Base-by-base conservation (phyloP, 2,797 vertebrate species). In the Gadopsis bispinosus region DNA sequence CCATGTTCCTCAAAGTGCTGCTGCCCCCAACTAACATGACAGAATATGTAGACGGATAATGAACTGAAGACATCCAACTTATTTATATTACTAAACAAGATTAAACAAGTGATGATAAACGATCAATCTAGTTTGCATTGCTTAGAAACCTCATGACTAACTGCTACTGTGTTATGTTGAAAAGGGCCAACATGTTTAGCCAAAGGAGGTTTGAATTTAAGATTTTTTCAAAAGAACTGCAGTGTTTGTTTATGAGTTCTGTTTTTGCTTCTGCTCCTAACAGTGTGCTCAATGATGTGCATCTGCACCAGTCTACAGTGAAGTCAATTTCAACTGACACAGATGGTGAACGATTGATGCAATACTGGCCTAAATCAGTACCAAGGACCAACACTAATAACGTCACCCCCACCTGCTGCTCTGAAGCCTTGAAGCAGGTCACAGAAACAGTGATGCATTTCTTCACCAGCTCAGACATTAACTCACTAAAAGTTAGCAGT, bases 371-470 rank as follows among this genome's bases (percentile, higher is more conserved):
- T 55, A 17, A 61, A 74, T 73, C 4, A 45, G 10, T 16, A 53
- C 20, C 22, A 33, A 19, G 29, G 4, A 67, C 19, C 6, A 11
- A 55, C 55, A 48, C 31, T 51, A 45, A 66, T 56, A 26, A 73
- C 70, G 31, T 20, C 48, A 22, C n/a, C 16, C 7, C 7, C 4
- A 33, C 31, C 0, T 76, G 60, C 64, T 51, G 20, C 31, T 45
- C 26, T 41, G 26, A 26, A 26, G 65, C 45, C 61, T 53, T 7
- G 5, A 37, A 78, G 22, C 64, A 48, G 55, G 12, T 26, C 56
- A 33, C 14, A 33, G 41, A 47, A 26, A 61, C 56, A 10, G 39
- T 35, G 75, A 83, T 31, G 54, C 29, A 73, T 71, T 58, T 71
- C 22, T 39, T 43, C 56, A 75, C 0, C 66, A 56, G 60, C 55